Evolutionary conservation across 2,113 vertebrate species (phyloP).

Genomic region (Platichthys flesus): DNA sequence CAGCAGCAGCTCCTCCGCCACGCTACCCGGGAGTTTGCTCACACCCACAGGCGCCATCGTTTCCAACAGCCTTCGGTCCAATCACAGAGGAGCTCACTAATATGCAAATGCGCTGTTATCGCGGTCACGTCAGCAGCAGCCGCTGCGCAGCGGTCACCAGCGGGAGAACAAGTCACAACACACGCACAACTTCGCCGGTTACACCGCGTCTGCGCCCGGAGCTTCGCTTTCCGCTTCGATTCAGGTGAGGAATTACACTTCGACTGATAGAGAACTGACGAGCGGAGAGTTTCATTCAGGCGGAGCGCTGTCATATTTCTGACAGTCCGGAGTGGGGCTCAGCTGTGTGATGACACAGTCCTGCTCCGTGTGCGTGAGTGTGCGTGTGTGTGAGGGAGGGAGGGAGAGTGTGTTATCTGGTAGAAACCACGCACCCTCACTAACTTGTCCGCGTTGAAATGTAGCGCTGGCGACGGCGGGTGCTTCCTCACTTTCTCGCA

Average conservation of each 20-base stretch:
- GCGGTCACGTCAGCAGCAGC: constrained; percentile 80
- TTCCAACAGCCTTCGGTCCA: constrained; percentile 63
- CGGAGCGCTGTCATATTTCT: constrained; percentile 73
- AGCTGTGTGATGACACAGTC: constrained; percentile 73
- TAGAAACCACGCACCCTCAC: background rate
- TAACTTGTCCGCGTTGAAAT: constrained; percentile 40
- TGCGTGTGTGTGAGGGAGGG: background rate
- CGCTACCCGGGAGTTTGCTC: background rate
- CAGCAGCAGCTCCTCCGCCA: background rate
- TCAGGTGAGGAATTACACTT: constrained; percentile 70
- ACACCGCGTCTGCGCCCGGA: constrained; percentile 42
- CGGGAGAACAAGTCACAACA: constrained; percentile 79
- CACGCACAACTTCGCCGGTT: constrained; percentile 76
- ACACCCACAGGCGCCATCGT: background rate
- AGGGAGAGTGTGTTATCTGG: background rate
- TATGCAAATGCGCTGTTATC: constrained; percentile 83
- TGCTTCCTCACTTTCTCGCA: constrained; percentile 5
- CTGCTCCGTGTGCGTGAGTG: constrained; percentile 17
- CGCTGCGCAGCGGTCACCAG: constrained; percentile 80
- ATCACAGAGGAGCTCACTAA: constrained; percentile 74
- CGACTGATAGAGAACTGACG: too few species aligned
- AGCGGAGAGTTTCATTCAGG: constrained; percentile 28
- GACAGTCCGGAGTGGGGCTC: constrained; percentile 56
- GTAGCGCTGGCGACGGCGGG: background rate
- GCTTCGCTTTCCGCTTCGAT: constrained; percentile 38